Conservation (phyloP, 1,140 invertebrate species). For the Drosophila truncata region DNA sequence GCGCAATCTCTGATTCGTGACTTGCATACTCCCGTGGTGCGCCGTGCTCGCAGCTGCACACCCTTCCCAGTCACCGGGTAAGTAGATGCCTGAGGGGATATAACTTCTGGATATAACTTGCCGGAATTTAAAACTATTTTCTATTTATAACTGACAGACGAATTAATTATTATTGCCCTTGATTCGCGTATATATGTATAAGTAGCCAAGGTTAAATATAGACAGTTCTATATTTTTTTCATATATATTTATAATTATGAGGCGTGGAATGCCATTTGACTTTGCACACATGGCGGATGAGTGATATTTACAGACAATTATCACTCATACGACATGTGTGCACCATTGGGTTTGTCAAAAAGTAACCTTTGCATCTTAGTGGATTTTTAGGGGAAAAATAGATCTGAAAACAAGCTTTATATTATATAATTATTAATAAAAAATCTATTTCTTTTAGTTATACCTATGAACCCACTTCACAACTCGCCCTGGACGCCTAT, state of each 20-base stretch:
- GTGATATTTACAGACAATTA: constrained; percentile 12
- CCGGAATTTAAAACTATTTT: neutral
- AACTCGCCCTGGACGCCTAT: constrained; percentile 78
- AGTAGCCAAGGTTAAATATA: neutral
- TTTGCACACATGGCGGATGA: constrained; percentile 12
- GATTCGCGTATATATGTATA: neutral
- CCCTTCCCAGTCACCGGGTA: constrained; percentile 85
- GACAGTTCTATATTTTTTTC: neutral
- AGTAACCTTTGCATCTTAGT: neutral
- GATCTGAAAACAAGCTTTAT: neutral
- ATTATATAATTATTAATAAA: neutral
- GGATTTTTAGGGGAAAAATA: neutral
- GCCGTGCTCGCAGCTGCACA: constrained; percentile 87
- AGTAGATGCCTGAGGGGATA: constrained; percentile 27
- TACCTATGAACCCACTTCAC: constrained; percentile 71
- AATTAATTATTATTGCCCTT: neutral
- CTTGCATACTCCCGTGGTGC: constrained; percentile 90
- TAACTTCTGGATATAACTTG: neutral
- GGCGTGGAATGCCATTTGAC: neutral
- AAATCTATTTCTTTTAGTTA: constrained; percentile 37
- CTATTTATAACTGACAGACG: neutral
- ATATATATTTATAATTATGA: neutral
- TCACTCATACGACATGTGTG: constrained; percentile 28
- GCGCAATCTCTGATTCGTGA: constrained; percentile 90
- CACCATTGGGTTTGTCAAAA: neutral